Evolutionary conservation across 2,797 vertebrate species (phyloP).

Genomic region (Chiroxiphia lanceolata): DNA sequence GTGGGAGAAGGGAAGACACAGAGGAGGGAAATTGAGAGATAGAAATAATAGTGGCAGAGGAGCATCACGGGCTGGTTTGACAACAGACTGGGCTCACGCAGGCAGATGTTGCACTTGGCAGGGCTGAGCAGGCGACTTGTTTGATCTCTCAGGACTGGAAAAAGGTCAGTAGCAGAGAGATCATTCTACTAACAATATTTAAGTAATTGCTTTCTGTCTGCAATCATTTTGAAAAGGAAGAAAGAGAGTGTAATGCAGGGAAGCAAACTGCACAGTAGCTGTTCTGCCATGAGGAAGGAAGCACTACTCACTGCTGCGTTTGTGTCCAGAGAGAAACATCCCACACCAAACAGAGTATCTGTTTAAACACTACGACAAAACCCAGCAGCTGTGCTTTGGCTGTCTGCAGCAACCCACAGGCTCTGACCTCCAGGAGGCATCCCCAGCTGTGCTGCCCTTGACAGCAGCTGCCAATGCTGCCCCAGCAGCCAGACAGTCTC

Average conservation of each 20-base stretch:
- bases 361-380: not conserved
- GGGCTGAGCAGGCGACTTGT: not conserved
- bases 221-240: not conserved
- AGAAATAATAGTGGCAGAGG: not conserved
- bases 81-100: not conserved
- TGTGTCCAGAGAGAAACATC: not conserved
- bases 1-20: fast-evolving
- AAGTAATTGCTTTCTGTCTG: not conserved
- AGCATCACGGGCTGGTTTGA: not conserved
- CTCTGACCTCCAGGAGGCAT: not conserved
- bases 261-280: not conserved
- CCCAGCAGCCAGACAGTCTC: not conserved
- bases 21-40: not conserved
- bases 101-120: not conserved
- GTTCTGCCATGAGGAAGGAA: not conserved
- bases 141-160: not conserved
- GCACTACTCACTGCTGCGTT: not conserved
- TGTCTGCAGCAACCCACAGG: not conserved
- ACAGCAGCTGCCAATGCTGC: fast-evolving
- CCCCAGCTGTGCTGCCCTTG: not conserved
- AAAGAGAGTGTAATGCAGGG: not conserved
- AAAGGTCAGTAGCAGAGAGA: not conserved
- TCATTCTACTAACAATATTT: not conserved
- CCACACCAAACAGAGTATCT: not conserved
- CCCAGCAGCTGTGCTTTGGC: not conserved